phyloP scores from a whole-genome alignment of 2,888 invertebrate species.

The Hirtodrosophila confusa region DNA sequence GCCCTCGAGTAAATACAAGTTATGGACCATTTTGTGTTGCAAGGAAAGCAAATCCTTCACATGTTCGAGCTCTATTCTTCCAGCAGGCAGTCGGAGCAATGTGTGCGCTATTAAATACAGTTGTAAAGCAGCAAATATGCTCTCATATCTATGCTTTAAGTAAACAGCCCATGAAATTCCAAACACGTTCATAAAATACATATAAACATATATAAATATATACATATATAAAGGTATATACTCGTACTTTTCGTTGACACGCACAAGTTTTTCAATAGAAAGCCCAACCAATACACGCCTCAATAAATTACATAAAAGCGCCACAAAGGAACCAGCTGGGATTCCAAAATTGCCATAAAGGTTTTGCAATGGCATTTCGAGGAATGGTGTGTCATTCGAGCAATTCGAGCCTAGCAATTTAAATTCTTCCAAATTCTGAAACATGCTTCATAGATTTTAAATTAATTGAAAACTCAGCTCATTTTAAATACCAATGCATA shows the following conservation, averaged over 20 bases:
- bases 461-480: no score
- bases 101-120: slow-evolving; percentile 53
- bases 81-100: slow-evolving; percentile 7
- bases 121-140: slow-evolving; percentile 52
- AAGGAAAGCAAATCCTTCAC: slow-evolving; percentile 40
- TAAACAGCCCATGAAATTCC: slow-evolving; percentile 51
- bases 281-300: slow-evolving; percentile 59
- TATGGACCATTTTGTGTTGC: slow-evolving; percentile 41
- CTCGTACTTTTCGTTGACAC: slow-evolving; percentile 34
- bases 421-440: neutral
- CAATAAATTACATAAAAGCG: slow-evolving; percentile 63
- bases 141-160: slow-evolving; percentile 34
- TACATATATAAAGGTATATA: slow-evolving; percentile 28
- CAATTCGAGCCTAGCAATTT: slow-evolving; percentile 1
- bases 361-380: neutral
- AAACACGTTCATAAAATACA: slow-evolving; percentile 61
- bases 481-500: no score
- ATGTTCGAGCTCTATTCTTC: slow-evolving; percentile 6
- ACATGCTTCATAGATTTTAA: no score
- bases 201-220: slow-evolving; percentile 22
- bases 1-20: slow-evolving; percentile 45
- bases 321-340: slow-evolving; percentile 19
- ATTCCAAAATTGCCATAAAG: slow-evolving; percentile 19
- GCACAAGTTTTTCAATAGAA: slow-evolving; percentile 39
- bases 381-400: neutral